Conservation (phyloP, 2,113 vertebrate species). For the Fukomys damarensis region DNA sequence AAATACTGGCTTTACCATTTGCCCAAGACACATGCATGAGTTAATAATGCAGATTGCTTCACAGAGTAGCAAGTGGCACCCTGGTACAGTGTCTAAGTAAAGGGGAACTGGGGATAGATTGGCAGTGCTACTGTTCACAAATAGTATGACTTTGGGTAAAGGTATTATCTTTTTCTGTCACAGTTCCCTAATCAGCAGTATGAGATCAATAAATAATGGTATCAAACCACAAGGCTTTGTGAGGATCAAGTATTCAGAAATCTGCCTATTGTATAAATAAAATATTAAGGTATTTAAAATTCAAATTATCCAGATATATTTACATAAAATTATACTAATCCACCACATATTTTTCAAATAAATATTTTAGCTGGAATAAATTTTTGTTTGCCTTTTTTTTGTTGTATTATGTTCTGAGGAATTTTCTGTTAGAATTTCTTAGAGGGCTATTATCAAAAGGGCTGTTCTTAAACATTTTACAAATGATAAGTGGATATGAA, state of each 20-base stretch:
- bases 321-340: slow-evolving; percentile 26
- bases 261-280: background rate
- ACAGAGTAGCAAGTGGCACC: background rate
- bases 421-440: slow-evolving; percentile 6
- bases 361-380: background rate
- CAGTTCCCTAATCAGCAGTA: background rate
- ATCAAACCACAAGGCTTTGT: background rate
- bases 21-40: background rate
- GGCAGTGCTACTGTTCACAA: background rate
- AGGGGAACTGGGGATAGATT: background rate
- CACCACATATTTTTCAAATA: slow-evolving; percentile 55
- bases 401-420: background rate
- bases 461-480: background rate
- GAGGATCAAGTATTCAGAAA: slow-evolving; percentile 1
- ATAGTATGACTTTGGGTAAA: background rate
- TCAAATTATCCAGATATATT: background rate
- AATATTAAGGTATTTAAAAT: slow-evolving; percentile 12
- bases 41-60: background rate
- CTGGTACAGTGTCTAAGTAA: background rate
- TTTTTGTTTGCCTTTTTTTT: slow-evolving; percentile 46
- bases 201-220: background rate
- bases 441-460: background rate
- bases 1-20: background rate
- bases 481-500: background rate
- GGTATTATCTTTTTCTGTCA: background rate